Base-by-base conservation (phyloP, 2,888 invertebrate species). In the Caenorhabditis sinica region DNA sequence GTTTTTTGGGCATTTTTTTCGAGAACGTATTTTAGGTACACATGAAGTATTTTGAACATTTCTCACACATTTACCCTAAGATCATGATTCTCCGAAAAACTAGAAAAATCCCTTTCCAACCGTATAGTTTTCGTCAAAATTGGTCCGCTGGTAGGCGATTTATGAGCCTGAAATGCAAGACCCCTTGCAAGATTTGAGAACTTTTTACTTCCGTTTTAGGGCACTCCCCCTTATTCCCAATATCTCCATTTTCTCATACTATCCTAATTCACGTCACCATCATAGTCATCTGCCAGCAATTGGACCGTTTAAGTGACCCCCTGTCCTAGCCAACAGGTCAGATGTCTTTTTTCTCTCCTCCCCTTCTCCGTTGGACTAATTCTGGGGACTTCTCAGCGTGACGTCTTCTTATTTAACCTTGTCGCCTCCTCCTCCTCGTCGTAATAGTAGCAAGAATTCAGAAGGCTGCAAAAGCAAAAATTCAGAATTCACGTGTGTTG, bases 311-410 rank as follows among this genome's bases (percentile, higher is more conserved):
- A 56, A 53, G 28, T 40, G 69, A 40, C 58, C 58, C 51, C 33
- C 65, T n/a, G n/a, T n/a, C n/a, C n/a, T n/a, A n/a, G n/a, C 65
- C 53, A 49, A 65, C 76, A 71, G 60, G 72, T 71, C 68, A 66
- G 56, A 56, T 72, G 65, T 20, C 56, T 61, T 28, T 49, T 28
- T 43, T 25, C 69, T 73, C 68, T 61, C 60, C 63, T 3, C 61
- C 40, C 43, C 40, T 11, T 40, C 61, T 51, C 43, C 40, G 5
- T 40, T 36, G 9, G 9, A 40, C 40, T 6, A 40, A 40, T 40
- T 40, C 40, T 40, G 13, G 11, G 8, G 40, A 13, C 40, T 25
- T 65, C 72, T 25, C 66, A 73, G 61, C 72, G 49, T 65, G 72
- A 66, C 60, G 60, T 56, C 73, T 73, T 51, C 66, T 65, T 61